phyloP scores from a whole-genome alignment of 2,113 vertebrate species.

The Periophthalmus modestus region DNA sequence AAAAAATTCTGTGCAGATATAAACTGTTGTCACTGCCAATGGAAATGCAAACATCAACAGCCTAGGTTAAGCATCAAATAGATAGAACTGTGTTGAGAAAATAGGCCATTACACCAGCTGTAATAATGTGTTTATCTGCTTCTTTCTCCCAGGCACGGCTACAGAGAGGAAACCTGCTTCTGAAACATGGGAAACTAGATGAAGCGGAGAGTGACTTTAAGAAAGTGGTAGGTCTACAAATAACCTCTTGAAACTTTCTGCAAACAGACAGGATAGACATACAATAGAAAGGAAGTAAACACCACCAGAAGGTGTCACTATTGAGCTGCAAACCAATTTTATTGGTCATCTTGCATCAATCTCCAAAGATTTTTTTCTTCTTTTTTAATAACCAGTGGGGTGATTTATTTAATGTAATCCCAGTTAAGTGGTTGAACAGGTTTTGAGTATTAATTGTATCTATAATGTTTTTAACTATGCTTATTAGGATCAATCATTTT shows the following conservation, averaged over 20 bases:
- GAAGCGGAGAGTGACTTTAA: conserved; percentile 96
- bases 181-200: conserved; percentile 94
- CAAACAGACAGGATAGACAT: background rate
- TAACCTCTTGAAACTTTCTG: background rate
- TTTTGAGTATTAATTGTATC: background rate
- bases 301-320: conserved; percentile 63
- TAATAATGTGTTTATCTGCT: conserved; percentile 5
- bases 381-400: background rate
- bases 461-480: background rate
- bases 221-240: conserved; percentile 85
- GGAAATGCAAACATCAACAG: background rate
- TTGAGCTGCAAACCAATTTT: conserved; percentile 24
- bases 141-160: conserved; percentile 83
- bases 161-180: conserved; percentile 91
- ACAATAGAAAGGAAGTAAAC: background rate
- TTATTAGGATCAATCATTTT: background rate
- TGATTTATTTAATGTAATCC: background rate
- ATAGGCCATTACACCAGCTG: conserved; percentile 18
- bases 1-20: background rate
- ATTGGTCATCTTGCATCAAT: background rate
- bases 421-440: background rate
- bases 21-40: background rate
- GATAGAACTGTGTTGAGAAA: conserved; percentile 14
- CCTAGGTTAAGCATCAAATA: background rate
- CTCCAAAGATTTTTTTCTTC: background rate